Evolutionary conservation across 1,140 invertebrate genomes (phyloP).

Genomic region (Cyclina sinensis): DNA sequence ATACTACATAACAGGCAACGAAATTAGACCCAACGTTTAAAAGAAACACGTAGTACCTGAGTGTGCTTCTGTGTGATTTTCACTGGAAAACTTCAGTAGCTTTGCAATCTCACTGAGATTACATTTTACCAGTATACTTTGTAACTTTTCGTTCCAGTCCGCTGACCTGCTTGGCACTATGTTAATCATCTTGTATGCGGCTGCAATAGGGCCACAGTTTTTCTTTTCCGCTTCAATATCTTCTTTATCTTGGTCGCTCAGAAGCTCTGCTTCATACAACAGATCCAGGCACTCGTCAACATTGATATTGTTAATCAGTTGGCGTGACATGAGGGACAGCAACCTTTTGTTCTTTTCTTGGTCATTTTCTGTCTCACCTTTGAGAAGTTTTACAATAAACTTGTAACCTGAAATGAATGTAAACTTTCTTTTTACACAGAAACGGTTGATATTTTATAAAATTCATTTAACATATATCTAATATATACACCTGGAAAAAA

Average conservation of each 20-base stretch:
- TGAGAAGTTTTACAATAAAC: not conserved
- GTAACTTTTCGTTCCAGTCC: not conserved
- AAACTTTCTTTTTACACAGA: not conserved
- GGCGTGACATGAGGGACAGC: not conserved
- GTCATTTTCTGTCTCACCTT: constrained; percentile 3
- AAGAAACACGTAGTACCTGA: not conserved
- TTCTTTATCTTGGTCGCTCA: constrained; percentile 9
- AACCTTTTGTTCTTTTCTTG: not conserved
- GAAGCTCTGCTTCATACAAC: not conserved
- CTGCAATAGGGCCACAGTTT: not conserved
- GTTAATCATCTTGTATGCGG: not conserved
- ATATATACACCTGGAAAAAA: not conserved
- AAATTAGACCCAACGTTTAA: not conserved
- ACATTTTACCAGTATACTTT: not conserved
- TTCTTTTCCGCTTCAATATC: not conserved
- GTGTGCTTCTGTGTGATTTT: not conserved
- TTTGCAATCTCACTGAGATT: not conserved
- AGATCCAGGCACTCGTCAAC: not conserved
- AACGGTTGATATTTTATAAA: not conserved
- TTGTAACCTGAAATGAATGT: not conserved
- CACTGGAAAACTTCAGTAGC: not conserved
- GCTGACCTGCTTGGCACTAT: not conserved
- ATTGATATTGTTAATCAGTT: constrained; percentile 12
- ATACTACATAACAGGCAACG: not conserved
- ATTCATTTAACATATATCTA: not conserved